These are phyloP conservation scores for Sebastolobus alascanus DNA, from an alignment of 2,797 vertebrate genomes.

Conservation along the genomic window DNA sequence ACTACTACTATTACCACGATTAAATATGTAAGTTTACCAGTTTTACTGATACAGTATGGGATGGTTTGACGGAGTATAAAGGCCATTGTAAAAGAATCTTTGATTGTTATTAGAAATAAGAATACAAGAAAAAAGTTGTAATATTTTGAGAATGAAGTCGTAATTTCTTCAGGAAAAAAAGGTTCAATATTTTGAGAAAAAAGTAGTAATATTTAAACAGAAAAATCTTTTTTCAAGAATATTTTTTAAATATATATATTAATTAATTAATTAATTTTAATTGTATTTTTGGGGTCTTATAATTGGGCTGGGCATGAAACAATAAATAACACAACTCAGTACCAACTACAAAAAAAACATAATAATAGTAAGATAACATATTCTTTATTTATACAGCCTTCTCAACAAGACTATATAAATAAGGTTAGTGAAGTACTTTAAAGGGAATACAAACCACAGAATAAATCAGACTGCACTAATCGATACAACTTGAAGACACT, in stretches of 20 bases:
- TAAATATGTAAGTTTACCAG: background rate
- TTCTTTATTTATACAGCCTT: background rate
- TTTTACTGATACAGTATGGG: background rate
- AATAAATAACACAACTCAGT: background rate
- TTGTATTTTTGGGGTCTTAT: background rate
- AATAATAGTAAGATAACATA: background rate
- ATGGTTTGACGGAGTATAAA: background rate
- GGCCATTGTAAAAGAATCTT: background rate
- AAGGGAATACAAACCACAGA: background rate
- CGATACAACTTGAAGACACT: background rate
- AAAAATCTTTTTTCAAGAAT: background rate
- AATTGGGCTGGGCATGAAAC: background rate
- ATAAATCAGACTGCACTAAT: constrained; percentile 5
- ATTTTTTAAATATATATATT: background rate
- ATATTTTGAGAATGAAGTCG: too few relatives aligned
- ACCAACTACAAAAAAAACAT: background rate
- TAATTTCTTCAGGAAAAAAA: background rate
- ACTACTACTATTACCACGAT: background rate
- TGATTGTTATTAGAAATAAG: background rate
- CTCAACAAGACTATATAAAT: background rate
- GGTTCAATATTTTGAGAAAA: background rate
- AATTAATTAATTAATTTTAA: background rate
- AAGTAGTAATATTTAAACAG: background rate
- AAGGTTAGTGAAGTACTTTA: background rate
- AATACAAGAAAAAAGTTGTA: background rate